Evolutionary conservation across 2,797 vertebrate species (phyloP), one percentile per base, ranked within the genome.

Genomic region (Okamejei kenojei): DNA sequence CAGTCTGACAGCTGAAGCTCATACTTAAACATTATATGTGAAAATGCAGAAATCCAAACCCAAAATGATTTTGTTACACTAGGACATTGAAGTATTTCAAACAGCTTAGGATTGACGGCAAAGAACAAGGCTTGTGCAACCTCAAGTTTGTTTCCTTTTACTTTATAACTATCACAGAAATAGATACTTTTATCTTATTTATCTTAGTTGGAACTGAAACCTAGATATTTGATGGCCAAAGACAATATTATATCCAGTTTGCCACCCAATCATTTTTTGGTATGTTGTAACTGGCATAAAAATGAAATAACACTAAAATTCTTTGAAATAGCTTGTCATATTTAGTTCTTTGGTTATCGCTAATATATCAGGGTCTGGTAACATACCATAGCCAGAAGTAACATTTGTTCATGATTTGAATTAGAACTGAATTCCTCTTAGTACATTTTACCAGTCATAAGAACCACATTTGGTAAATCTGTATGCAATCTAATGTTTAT

Each of bases 371-470:
- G 90, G 90, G 10, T 54, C 38, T 92, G 38, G 90, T 76, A 92
- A 92, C 71, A 76, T 58, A 74, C 9, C 45, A 92, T 38, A 92
- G 90, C 90, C 90, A 92, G 90, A 92, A 92, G 90, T 71, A 92
- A 92, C 68, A 92, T 76, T 54, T 92, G 73, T 38, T 74, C 90
- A 92, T 92, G 68, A 92, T 92, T 76, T 92, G 90, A 92, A 92
- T 92, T 74, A 92, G 90, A 92, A 76, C 45, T 45, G 38, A 92
- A n/a, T 92, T 92, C 73, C 71, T 92, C 38, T 76, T 45, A 74
- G 54, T 26, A 92, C 26, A 91, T 92, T 92, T 92, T 92, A 92
- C 21, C 90, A 76, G 90, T 74, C 90, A 92, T 92, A 54, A 92
- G 73, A 92, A 76, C 71, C 45, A 76, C 73, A 71, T 92, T 92